phyloP scores from a whole-genome alignment of 1,140 invertebrate genomes.

The Hirudo medicinalis region DNA sequence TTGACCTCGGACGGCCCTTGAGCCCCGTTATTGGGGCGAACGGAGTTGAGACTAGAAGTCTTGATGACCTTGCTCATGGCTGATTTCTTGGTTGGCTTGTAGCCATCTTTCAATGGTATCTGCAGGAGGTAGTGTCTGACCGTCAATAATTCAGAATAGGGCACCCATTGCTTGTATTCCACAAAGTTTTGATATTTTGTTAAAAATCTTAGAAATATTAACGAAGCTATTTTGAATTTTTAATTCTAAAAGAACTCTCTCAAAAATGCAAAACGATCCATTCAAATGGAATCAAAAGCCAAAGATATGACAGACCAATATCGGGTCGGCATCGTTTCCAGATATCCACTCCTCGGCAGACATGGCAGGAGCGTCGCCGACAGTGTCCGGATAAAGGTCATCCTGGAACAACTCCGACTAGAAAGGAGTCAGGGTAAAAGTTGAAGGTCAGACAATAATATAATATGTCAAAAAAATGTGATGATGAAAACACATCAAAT shows the following conservation, averaged over 20 bases:
- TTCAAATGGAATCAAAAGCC: too few species aligned
- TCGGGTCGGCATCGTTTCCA: conserved; percentile 67
- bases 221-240: too few species aligned
- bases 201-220: too few species aligned
- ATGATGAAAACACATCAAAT: not conserved
- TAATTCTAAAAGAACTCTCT: too few species aligned
- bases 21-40: not conserved
- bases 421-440: too few species aligned
- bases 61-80: conserved; percentile 12
- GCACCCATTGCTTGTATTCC: too few species aligned
- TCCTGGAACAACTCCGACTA: conserved; percentile 92
- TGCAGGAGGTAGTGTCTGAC: not conserved
- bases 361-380: conserved; percentile 69
- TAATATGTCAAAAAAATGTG: not conserved
- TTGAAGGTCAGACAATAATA: not conserved
- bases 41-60: not conserved
- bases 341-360: conserved; percentile 84
- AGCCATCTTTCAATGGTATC: conserved; percentile 13
- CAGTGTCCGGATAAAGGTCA: conserved; percentile 91
- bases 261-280: too few species aligned
- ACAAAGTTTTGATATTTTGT: too few species aligned
- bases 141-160: too few species aligned
- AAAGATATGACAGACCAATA: conserved; percentile 46
- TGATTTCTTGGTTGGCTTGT: conserved; percentile 16
- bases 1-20: not conserved